A percentile compares a stretch with the other conserved stretches of the same genome.
phyloP scores from a whole-genome alignment of 2,797 vertebrate genomes.

The Enoplosus armatus region DNA sequence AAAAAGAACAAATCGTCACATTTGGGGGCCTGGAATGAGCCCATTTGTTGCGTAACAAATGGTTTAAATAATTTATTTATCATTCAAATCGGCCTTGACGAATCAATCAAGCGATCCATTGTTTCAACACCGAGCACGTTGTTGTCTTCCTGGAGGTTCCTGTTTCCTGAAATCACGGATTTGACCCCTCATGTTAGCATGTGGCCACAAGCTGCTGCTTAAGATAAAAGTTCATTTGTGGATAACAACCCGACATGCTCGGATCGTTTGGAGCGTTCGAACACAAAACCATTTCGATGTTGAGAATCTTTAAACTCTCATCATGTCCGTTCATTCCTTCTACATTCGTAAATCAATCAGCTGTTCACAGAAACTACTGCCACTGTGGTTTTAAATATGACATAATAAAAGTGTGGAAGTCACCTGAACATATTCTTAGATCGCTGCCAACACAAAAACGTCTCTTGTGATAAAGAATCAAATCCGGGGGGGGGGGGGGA shows the following conservation, averaged over 20 bases:
- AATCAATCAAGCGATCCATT: not conserved
- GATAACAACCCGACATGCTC: not conserved
- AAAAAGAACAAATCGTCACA: not conserved
- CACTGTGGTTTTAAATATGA: not conserved
- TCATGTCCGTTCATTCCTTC: not conserved
- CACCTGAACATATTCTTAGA: not conserved
- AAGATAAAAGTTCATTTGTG: not conserved
- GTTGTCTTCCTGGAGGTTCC: not conserved
- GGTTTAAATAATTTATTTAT: not conserved
- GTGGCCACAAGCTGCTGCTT: not conserved
- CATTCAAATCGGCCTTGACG: not conserved
- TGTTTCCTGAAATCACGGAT: no score
- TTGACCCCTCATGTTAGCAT: not conserved
- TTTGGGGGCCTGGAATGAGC: not conserved
- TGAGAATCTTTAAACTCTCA: not conserved
- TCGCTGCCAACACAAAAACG: not conserved
- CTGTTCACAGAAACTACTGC: not conserved
- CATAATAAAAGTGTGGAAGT: not conserved
- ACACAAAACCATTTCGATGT: not conserved
- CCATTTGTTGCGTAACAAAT: not conserved
- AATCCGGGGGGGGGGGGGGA: not conserved
- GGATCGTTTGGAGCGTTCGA: not conserved
- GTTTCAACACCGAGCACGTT: not conserved
- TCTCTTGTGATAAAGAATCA: not conserved
- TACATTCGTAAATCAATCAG: not conserved